Conservation (phyloP, 2,888 invertebrate genomes). For the Blastobasis lacticolella region DNA sequence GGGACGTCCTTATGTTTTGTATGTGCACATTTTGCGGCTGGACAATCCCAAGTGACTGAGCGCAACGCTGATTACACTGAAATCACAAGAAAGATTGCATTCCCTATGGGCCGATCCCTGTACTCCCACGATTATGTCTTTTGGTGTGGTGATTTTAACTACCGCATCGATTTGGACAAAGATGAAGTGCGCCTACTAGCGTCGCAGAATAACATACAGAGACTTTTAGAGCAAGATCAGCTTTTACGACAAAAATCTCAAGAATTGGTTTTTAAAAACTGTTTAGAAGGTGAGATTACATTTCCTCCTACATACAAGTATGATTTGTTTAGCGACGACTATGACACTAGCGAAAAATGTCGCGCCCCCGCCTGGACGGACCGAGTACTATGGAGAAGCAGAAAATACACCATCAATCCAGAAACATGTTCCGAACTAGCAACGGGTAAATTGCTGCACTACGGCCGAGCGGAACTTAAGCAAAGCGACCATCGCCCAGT, state of each 20-base stretch:
- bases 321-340: conserved; percentile 98
- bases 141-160: conserved; percentile 99
- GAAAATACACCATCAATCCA: conserved; percentile 82
- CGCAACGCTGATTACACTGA: conserved; percentile 97
- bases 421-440: conserved; percentile 79
- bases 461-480: conserved; percentile 95
- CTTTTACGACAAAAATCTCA: conserved; percentile 85
- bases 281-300: conserved; percentile 91
- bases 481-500: conserved; percentile 99
- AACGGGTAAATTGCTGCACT: conserved; percentile 87
- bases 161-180: conserved; percentile 95
- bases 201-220: conserved; percentile 80
- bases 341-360: conserved; percentile 98
- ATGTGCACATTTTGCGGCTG: conserved; percentile 99
- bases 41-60: conserved; percentile 95
- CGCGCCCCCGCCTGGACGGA: conserved; percentile 99
- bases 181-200: conserved; percentile 93
- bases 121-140: conserved; percentile 98
- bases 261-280: conserved; percentile 92
- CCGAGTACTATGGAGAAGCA: conserved; percentile 93
- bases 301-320: conserved; percentile 99
- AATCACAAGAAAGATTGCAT: conserved; percentile 91
- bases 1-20: conserved; percentile 98
- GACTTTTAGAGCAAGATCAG: conserved; percentile 91
- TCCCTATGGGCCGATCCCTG: conserved; percentile 93